Base-by-base conservation (phyloP, 1,140 invertebrate genomes). In the Neodiprion pinetum region DNA sequence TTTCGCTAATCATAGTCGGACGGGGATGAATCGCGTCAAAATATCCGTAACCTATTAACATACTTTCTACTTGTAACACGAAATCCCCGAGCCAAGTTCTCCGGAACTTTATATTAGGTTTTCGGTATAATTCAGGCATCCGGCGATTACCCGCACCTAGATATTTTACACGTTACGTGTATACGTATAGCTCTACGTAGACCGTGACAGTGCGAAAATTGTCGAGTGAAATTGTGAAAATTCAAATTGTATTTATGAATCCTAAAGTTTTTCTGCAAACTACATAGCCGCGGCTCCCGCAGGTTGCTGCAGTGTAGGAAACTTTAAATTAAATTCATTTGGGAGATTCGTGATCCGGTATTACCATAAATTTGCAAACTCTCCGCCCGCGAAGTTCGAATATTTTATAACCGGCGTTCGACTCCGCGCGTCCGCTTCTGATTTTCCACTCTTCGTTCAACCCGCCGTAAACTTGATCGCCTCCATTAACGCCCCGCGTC, bases 281-380 rank as follows among this genome's bases (percentile, higher is more conserved):
- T 75, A 73, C 72, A 73, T 49, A 47, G 71, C 69, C 47, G 53
- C 10, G 53, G 28, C 28, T 5, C 5, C 1, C 28, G 28, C 28
- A 1, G 28, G 28, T 40, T 40, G 28, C 28, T 40, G 28, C 74
- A 72, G 74, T 80, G 80, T 80, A 80, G 78, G 79, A 79, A 84
- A 84, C 80, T 84, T 84, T 82, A 84, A 84, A 84, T 84, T 80
- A 84, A 84, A 84, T 84, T 84, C 82, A 84, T 83, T 84, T 81
- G 78, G 73, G 81, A 77, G 82, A 84, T 81, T 81, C 80, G 80
- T 82, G 82, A 84, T 84, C 80, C 80, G 73, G 74, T 71, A 84
- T 84, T 84, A 83, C 80, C 82, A 84, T 84, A 83, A 84, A 83
- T 84, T 84, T 84, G 82, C 82, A 84, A 84, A 79, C 77, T 77